Evolutionary conservation across 2,797 vertebrate species (phyloP).

Genomic region (Parotocinclus haroldoi): DNA sequence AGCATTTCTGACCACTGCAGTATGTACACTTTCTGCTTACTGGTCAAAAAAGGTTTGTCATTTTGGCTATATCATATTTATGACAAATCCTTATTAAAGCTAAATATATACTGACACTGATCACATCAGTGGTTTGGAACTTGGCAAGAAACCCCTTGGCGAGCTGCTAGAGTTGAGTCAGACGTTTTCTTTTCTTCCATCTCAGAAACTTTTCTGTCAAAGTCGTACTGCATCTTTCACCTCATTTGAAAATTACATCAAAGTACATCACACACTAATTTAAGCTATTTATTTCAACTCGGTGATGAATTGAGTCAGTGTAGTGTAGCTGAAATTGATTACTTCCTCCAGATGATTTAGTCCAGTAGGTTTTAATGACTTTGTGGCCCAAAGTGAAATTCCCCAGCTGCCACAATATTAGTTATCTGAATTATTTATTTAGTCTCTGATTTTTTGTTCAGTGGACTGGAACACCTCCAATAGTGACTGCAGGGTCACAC

Average conservation of each 20-base stretch:
- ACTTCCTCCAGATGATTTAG: slow-evolving; percentile 37
- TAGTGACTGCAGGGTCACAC: too few relatives aligned
- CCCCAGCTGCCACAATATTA: slow-evolving; percentile 37
- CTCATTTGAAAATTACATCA: slow-evolving; percentile 19
- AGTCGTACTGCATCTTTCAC: slow-evolving; percentile 3
- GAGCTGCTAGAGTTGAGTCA: background rate
- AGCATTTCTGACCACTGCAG: too few relatives aligned
- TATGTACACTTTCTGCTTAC: too few relatives aligned
- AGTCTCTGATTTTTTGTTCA: slow-evolving; percentile 24
- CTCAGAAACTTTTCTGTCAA: too few relatives aligned
- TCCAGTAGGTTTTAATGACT: slow-evolving; percentile 46
- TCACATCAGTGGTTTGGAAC: too few relatives aligned
- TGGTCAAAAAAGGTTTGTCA: too few relatives aligned
- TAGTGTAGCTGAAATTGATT: slow-evolving; percentile 40
- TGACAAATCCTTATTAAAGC: too few relatives aligned
- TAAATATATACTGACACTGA: too few relatives aligned
- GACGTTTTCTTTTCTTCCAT: background rate
- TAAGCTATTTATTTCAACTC: slow-evolving; percentile 26
- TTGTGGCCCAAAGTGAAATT: slow-evolving; percentile 33
- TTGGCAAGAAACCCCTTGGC: too few relatives aligned
- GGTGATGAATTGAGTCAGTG: slow-evolving; percentile 38
- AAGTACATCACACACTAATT: slow-evolving; percentile 25
- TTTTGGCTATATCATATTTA: too few relatives aligned
- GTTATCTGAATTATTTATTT: slow-evolving; percentile 41
- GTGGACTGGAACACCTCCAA: slow-evolving; percentile 21